Evolutionary conservation across 2,888 invertebrate genomes (phyloP).

Genomic region (Sminthurinus aureus): DNA sequence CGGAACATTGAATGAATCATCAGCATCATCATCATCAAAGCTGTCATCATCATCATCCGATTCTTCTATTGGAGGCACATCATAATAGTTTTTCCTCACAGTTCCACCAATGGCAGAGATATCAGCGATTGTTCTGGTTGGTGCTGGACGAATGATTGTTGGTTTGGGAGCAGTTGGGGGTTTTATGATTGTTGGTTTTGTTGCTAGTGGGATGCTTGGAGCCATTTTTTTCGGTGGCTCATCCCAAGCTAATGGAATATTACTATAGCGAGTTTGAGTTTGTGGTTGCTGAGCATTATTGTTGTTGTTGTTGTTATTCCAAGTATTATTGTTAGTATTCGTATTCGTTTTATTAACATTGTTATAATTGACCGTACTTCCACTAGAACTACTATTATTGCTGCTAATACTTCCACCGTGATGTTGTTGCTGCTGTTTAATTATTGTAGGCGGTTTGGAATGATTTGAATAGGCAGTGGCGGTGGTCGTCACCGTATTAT

Average conservation of each 20-base stretch:
- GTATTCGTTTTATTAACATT: not conserved
- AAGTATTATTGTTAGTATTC: slow-evolving; percentile 26
- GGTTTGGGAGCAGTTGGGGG: slow-evolving; percentile 45
- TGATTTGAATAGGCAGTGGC: not conserved
- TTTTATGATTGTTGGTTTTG: not conserved
- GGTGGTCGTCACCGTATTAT: not conserved
- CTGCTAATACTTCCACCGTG: slow-evolving; percentile 20
- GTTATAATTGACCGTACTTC: not conserved
- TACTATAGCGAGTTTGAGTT: slow-evolving; percentile 26
- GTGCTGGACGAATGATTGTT: slow-evolving; percentile 27
- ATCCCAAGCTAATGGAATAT: slow-evolving; percentile 48
- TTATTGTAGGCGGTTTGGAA: slow-evolving; percentile 51
- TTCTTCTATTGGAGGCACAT: slow-evolving; percentile 52
- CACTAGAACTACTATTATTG: slow-evolving; percentile 7
- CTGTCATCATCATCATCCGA: not conserved
- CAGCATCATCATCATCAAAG: slow-evolving; percentile 44
- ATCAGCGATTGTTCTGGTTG: slow-evolving; percentile 23
- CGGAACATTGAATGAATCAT: slow-evolving; percentile 40
- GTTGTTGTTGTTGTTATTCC: slow-evolving; percentile 9
- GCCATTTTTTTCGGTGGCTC: slow-evolving; percentile 46
- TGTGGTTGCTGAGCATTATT: slow-evolving; percentile 5
- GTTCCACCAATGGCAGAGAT: not conserved
- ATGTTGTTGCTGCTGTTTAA: slow-evolving; percentile 28
- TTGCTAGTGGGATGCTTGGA: too few relatives aligned
- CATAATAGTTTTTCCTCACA: slow-evolving; percentile 50